A percentile compares a stretch with the other conserved stretches of the same genome.
These are phyloP conservation scores for Sarcophaga caerulescens DNA, from an alignment of 2,888 invertebrate genomes.

Conservation along the genomic window DNA sequence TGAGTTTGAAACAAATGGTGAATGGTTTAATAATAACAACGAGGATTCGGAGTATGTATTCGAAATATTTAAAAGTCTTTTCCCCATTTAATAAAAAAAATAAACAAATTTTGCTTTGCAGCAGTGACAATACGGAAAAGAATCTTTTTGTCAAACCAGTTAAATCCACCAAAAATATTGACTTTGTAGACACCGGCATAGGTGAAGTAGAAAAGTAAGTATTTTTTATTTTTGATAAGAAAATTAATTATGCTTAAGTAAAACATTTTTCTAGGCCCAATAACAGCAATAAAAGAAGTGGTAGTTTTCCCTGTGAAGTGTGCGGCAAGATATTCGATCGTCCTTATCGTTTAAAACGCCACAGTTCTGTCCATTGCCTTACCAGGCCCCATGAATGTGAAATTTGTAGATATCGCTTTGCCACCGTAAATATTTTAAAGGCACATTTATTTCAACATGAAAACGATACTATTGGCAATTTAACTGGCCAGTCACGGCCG, in stretches of 20 bases:
- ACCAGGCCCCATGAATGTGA: constrained; percentile 75
- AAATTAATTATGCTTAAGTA: not conserved
- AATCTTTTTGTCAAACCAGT: constrained; percentile 12
- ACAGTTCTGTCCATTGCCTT: constrained; percentile 73
- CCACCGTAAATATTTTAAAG: constrained; percentile 68
- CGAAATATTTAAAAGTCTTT: not conserved
- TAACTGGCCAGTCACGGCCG: constrained; percentile 45
- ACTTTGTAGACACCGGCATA: constrained; percentile 60
- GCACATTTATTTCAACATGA: constrained; percentile 71
- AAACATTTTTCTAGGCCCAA: constrained; percentile 64
- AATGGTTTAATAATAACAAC: constrained; percentile 55
- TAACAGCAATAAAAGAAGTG: constrained; percentile 67
- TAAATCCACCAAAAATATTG: constrained; percentile 47
- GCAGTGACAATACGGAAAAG: constrained; percentile 37
- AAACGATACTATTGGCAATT: constrained; percentile 32
- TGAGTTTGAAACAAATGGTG: constrained; percentile 18
- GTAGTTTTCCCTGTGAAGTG: constrained; percentile 77
- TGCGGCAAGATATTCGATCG: constrained; percentile 82
- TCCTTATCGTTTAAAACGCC: constrained; percentile 80
- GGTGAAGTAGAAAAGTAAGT: constrained; percentile 63
- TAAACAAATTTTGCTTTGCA: not conserved
- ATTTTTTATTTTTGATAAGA: not conserved
- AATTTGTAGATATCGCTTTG: constrained; percentile 71
- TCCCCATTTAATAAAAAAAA: not conserved
- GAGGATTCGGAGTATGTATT: constrained; percentile 52